These are phyloP conservation scores for Candoia aspera DNA, from an alignment of 2,113 vertebrate species.

Conservation along the genomic window DNA sequence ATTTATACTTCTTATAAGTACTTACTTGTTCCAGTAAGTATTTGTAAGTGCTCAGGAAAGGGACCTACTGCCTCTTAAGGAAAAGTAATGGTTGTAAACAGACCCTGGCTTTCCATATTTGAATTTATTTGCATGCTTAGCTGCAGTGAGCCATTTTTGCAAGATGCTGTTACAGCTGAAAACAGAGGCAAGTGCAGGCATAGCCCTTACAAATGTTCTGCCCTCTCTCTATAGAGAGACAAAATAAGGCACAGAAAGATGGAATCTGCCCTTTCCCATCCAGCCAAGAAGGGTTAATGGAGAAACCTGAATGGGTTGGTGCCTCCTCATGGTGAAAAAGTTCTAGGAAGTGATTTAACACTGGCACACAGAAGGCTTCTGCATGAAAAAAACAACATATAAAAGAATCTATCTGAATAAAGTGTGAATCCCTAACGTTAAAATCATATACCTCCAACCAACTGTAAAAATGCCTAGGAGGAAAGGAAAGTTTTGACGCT, in stretches of 20 bases:
- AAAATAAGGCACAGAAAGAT: neutral
- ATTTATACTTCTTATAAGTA: constrained; percentile 45
- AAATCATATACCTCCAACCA: too few relatives aligned
- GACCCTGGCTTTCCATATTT: rapidly evolving
- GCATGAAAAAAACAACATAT: too few relatives aligned
- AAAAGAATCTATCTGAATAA: too few relatives aligned
- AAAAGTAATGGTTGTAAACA: neutral
- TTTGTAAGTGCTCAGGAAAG: constrained; percentile 17
- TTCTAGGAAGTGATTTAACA: neutral
- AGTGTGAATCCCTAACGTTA: too few relatives aligned
- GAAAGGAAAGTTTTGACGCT: too few relatives aligned
- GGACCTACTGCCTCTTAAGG: neutral
- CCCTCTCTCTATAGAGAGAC: rapidly evolving
- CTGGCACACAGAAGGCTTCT: neutral
- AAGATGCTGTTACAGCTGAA: constrained; percentile 5
- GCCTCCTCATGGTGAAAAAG: neutral
- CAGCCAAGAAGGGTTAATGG: too few relatives aligned
- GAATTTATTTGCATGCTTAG: neutral
- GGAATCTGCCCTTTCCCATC: neutral
- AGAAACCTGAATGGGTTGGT: too few relatives aligned
- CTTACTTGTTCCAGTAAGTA: constrained; percentile 12
- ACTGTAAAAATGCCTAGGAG: too few relatives aligned
- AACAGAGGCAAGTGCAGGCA: neutral
- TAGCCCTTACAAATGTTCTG: neutral
- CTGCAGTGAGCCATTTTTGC: neutral